Base-by-base conservation (phyloP, 2,113 vertebrate species). In the Cervus canadensis region DNA sequence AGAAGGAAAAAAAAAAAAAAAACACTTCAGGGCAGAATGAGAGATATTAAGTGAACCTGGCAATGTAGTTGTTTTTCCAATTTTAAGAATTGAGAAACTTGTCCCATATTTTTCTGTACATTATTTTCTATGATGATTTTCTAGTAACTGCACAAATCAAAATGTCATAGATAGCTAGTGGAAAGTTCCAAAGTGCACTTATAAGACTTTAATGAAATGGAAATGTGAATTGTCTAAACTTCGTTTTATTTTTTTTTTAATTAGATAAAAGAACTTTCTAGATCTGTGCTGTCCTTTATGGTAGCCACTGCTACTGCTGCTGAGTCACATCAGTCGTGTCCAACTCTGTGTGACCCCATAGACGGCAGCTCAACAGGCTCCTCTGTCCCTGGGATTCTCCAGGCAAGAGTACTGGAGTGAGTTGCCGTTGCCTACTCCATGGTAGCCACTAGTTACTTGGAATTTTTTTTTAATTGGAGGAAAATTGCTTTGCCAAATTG, bases 191-290 rank as follows among this genome's bases (percentile, higher is more conserved):
- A 36, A 23, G 59, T 71, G 71, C 1, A 33, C 4, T 19, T 40
- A 28, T 16, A 25, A 43, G 4, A 78, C 4, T 92, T 82, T 54
- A 71, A 89, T 40, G 10, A 87, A 71, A 76, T 23, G 7, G 30
- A 59, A 85, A 82, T 76, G 6, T 87, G 52, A 95, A 95, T 92
- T 98, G 87, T 71, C 86, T 95, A 67, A 16, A 1, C 30, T 97
- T 13, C 85, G 0, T 76, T 82, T 98, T 36, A 36, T 36, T 36
- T 36, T 36, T 36, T 36, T 36, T 36, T 36, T 36, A 36, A 36
- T 5, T 52, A 15, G 43, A 14, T 89, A 43, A 83, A 71, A 85
- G 59, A 88, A 52, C 7, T 74, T 26, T 71, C 7, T 85, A 40
- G 33, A 52, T 62, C 59, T 59, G 3, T 9, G 71, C 19, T 88